Evolutionary conservation across 2,888 invertebrate species (phyloP).

Genomic region (Plebejus melissa): DNA sequence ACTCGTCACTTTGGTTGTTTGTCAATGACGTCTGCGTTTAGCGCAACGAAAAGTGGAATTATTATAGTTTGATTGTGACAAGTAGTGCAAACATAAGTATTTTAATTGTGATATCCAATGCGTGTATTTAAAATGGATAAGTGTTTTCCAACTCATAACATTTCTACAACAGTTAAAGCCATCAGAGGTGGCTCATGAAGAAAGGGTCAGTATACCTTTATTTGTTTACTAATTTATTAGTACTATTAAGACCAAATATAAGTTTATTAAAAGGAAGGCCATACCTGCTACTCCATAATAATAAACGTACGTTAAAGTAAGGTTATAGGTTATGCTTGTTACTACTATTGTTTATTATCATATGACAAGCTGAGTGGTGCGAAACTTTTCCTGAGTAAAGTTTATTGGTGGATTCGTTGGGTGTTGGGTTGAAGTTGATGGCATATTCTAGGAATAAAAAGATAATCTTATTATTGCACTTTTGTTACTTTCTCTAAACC

Average conservation of each 20-base stretch:
- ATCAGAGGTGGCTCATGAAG: constrained; percentile 77
- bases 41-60: constrained; percentile 77
- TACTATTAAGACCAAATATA: constrained; percentile 3
- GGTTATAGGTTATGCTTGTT: constrained; percentile 57
- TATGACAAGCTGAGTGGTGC: constrained; percentile 27
- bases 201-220: constrained; percentile 77
- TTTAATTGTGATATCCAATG: constrained; percentile 68
- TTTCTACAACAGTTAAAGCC: constrained; percentile 69
- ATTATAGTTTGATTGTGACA: constrained; percentile 76
- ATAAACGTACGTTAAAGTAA: constrained; percentile 31
- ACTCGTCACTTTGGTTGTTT: constrained; percentile 77
- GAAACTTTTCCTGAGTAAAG: not conserved
- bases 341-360: constrained; percentile 51
- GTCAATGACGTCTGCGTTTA: constrained; percentile 79
- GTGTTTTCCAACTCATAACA: constrained; percentile 68
- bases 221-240: constrained; percentile 42
- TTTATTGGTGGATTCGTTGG: not conserved
- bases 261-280: constrained; percentile 15
- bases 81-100: constrained; percentile 72
- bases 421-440: not conserved
- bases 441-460: not conserved
- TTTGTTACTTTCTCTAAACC: constrained; percentile 77
- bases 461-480: constrained; percentile 66
- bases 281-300: constrained; percentile 26
- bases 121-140: constrained; percentile 75